Evolutionary conservation across 2,113 vertebrate genomes (phyloP).

Genomic region (Oriolus oriolus): DNA sequence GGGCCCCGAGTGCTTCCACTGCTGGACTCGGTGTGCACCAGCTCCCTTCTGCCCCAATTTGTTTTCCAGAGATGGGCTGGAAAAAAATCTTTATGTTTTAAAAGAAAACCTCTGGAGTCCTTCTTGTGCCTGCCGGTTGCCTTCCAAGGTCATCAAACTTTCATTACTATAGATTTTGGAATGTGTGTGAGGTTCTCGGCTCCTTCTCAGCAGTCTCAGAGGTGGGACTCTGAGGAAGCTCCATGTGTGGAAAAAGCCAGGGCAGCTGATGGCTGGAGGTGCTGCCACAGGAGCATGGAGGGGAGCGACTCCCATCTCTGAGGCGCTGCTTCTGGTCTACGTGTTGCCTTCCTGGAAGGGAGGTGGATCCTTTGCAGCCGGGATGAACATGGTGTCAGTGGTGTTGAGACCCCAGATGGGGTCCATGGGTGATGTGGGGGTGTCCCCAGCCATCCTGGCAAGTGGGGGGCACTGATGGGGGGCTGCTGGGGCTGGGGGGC

Average conservation of each 20-base stretch:
- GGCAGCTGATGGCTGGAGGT: neutral
- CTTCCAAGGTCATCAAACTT: constrained; percentile 52
- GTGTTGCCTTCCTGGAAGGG: neutral
- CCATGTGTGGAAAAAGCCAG: neutral
- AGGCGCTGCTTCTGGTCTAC: neutral
- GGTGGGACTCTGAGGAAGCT: neutral
- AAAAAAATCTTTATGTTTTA: neutral
- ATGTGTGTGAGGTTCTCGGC: neutral
- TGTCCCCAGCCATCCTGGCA: neutral
- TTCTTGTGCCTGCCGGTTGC: neutral
- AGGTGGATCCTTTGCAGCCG: neutral
- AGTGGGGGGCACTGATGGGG: accelerated
- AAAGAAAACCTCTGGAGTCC: constrained; percentile 19
- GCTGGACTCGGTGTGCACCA: neutral
- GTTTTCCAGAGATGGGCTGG: neutral
- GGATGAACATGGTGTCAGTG: accelerated
- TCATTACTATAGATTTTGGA: constrained; percentile 45
- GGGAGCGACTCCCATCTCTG: neutral
- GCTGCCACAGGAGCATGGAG: neutral
- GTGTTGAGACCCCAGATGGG: neutral
- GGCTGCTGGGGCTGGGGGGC: neutral
- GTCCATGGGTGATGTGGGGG: accelerated
- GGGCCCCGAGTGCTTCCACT: neutral
- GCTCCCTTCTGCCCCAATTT: neutral
- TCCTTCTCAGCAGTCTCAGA: neutral